Percentiles rank a stretch among this genome's conserved stretches.
phyloP scores from a whole-genome alignment of 2,113 vertebrate species.

The Rhinichthys klamathensis region DNA sequence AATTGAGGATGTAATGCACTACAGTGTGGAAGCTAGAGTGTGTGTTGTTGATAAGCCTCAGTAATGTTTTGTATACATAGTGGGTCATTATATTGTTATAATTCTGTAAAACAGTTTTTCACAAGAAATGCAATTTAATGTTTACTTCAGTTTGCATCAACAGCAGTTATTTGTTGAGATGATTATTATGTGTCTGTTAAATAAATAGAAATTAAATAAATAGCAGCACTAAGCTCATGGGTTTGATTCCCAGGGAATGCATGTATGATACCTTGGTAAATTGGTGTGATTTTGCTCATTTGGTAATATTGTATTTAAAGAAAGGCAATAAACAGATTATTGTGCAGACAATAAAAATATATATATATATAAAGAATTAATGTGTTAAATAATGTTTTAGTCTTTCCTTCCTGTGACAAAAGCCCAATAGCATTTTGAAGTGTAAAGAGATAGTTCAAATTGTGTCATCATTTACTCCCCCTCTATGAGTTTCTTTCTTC shows the following conservation, averaged over 20 bases:
- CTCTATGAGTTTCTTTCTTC: no score
- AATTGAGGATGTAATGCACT: slow-evolving; percentile 9
- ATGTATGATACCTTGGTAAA: not conserved
- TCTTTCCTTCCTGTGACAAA: not conserved
- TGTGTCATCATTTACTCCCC: no score
- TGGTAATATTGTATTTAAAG: not conserved
- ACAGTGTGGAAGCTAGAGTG: not conserved
- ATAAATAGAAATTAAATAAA: not conserved
- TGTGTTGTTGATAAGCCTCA: not conserved
- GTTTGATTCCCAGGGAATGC: not conserved
- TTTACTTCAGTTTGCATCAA: not conserved
- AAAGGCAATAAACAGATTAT: not conserved
- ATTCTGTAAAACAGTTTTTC: not conserved
- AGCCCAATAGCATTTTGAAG: not conserved
- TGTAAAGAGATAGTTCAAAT: no score
- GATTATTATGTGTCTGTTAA: not conserved
- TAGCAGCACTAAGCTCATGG: not conserved
- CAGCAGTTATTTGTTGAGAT: not conserved
- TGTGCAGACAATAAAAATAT: not conserved
- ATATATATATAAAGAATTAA: not conserved
- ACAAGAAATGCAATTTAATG: not conserved
- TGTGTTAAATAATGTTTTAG: not conserved
- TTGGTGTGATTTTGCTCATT: not conserved
- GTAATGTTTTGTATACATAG: not conserved
- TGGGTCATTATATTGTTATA: not conserved